Conservation (phyloP, 2,797 vertebrate genomes). For the Siniperca obscura region DNA sequence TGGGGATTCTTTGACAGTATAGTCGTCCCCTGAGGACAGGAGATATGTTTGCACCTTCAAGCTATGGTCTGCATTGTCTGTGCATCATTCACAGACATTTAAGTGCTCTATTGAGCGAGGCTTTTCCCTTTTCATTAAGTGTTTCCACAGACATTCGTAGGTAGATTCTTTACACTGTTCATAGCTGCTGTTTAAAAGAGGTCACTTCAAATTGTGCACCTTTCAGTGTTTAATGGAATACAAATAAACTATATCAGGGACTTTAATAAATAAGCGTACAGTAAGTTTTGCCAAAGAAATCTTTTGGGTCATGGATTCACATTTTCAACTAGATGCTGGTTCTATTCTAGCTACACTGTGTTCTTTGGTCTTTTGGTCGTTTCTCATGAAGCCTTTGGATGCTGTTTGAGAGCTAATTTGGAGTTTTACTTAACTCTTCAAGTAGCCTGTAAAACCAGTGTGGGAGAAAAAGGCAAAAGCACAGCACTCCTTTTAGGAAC, state of each 20-base stretch:
- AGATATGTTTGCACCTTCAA: slow-evolving; percentile 61
- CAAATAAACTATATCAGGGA: slow-evolving; percentile 20
- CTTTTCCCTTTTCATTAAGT: slow-evolving; percentile 43
- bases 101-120: slow-evolving; percentile 46
- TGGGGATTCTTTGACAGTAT: slow-evolving; percentile 69
- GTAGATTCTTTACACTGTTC: slow-evolving; percentile 24
- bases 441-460: slow-evolving; percentile 16
- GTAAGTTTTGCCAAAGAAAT: slow-evolving; percentile 24
- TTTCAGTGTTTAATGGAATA: slow-evolving; percentile 35
- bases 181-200: slow-evolving; percentile 16
- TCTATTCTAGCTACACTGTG: not conserved
- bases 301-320: slow-evolving; percentile 24
- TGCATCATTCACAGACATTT: slow-evolving; percentile 41
- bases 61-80: slow-evolving; percentile 51
- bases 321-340: slow-evolving; percentile 23
- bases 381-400: not conserved
- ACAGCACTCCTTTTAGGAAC: not conserved
- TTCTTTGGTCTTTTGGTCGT: slow-evolving; percentile 8
- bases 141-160: slow-evolving; percentile 29
- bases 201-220: slow-evolving; percentile 29
- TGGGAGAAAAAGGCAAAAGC: slow-evolving; percentile 8
- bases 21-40: slow-evolving; percentile 62
- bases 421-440: slow-evolving; percentile 31
- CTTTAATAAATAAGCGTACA: slow-evolving; percentile 14
- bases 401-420: slow-evolving; percentile 44